Conservation (phyloP, 2,888 invertebrate genomes). For the Diogma glabrata region DNA sequence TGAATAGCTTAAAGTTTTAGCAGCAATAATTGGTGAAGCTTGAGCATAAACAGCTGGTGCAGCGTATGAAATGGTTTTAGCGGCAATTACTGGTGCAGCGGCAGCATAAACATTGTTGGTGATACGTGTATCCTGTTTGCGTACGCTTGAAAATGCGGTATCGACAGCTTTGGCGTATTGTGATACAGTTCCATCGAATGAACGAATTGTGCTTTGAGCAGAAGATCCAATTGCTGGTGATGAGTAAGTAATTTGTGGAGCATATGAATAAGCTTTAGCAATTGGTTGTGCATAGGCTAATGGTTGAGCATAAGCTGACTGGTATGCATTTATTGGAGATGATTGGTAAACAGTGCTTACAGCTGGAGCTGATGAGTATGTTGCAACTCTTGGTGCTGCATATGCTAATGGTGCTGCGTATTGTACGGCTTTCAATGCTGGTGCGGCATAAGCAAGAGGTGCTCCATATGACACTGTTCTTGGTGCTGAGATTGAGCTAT, state of each 20-base stretch:
- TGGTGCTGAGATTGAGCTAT: too few species aligned
- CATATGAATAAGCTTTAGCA: constrained; percentile 21
- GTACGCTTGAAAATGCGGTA: constrained; percentile 47
- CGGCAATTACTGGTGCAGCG: constrained; percentile 27
- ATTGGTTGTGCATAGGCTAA: constrained; percentile 24
- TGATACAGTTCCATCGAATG: constrained; percentile 45
- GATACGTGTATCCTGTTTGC: constrained; percentile 46
- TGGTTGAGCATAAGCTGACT: constrained; percentile 24
- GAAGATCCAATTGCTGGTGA: constrained; percentile 36
- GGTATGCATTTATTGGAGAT: constrained; percentile 17
- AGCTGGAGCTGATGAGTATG: constrained; percentile 37
- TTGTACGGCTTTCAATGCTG: too few species aligned
- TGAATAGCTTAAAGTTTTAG: constrained; percentile 32
- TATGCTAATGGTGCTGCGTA: constrained; percentile 22
- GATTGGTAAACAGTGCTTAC: constrained; percentile 22
- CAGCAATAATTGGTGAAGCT: constrained; percentile 31
- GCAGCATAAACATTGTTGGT: constrained; percentile 44
- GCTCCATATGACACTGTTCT: constrained; percentile 26
- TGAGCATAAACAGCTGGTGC: constrained; percentile 24
- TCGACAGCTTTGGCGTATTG: constrained; percentile 46
- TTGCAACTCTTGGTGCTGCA: constrained; percentile 24
- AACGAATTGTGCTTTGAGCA: constrained; percentile 45
- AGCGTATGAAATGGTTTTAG: constrained; percentile 20
- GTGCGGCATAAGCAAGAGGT: too few species aligned
- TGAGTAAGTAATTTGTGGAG: constrained; percentile 22